Percentiles rank a stretch among this genome's conserved stretches.
Evolutionary conservation across 2,888 invertebrate species (phyloP).

Genomic region (Acleris holmiana): DNA sequence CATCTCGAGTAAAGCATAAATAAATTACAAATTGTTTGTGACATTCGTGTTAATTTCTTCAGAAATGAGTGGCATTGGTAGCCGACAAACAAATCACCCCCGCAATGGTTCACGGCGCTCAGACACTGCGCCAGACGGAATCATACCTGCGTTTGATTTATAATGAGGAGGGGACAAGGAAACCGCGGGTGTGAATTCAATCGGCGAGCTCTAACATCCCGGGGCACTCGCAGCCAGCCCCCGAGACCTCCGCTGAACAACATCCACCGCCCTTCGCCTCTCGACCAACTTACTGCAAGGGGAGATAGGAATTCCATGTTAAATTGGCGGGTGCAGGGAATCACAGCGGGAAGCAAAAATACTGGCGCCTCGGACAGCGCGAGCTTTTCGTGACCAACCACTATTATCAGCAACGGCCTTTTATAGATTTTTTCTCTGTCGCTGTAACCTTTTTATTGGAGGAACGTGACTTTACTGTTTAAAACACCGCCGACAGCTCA

Average conservation of each 20-base stretch:
- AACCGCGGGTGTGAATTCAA: conserved; percentile 76
- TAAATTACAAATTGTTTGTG: conserved; percentile 17
- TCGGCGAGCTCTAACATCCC: conserved; percentile 65
- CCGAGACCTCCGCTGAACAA: conserved; percentile 51
- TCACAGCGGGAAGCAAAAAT: conserved; percentile 74
- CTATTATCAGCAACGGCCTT: conserved; percentile 70
- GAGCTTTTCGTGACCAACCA: conserved; percentile 74
- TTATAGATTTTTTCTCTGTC: conserved; percentile 67
- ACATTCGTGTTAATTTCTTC: conserved; percentile 18
- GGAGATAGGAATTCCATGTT: conserved; percentile 49
- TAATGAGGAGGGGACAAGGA: conserved; percentile 75
- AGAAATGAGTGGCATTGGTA: conserved; percentile 32
- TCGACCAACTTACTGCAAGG: conserved; percentile 37
- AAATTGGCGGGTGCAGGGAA: conserved; percentile 60
- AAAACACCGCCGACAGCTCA: conserved; percentile 67
- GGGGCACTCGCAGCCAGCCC: conserved; percentile 56
- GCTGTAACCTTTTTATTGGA: conserved; percentile 58
- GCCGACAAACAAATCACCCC: conserved; percentile 41
- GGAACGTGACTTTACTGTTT: conserved; percentile 70
- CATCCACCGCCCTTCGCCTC: conserved; percentile 40
- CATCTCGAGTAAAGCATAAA: neutral
- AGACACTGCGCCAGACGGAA: conserved; percentile 72
- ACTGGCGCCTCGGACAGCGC: conserved; percentile 73
- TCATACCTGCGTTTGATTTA: conserved; percentile 82
- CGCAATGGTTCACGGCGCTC: conserved; percentile 52